Evolutionary conservation across 2,113 vertebrate genomes (phyloP), one percentile per base, ranked within the genome.

Genomic region (Oryzias javanicus): DNA sequence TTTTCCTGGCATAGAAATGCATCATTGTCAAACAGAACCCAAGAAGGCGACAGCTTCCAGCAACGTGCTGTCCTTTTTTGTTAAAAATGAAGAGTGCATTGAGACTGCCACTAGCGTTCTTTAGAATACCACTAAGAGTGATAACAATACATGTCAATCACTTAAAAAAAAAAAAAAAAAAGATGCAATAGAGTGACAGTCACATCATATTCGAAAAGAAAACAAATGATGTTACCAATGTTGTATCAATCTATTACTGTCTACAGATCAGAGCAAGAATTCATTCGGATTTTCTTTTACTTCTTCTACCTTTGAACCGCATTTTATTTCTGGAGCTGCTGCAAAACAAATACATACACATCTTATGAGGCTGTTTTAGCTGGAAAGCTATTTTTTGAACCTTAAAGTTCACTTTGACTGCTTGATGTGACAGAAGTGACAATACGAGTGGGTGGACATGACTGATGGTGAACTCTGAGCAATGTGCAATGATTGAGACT

Each of bases 371-470:
- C 59, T 70, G 52, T 66, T 70, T 83, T 49, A 69, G 61, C 46
- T 42, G 53, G 48, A 60, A 62, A 72, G 71, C 59, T 58, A 77
- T 68, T 55, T 35, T 51, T 72, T 73, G 29, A 73, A 67, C 78
- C 70, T 64, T 58, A 81, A 83, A 86, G 67, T 87, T 76, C 72
- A 86, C 55, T 60, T 61, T 69, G 76, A 88, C 73, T 71, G 76
- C 86, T 89, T 88, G 81, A 88, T 90, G 77, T 89, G 88, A 88
- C 86, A 87, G 80, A 88, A 85, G 77, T 81, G 73, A 78, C 71
- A 88, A 87, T 74, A 45, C 75, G 64, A 87, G 80, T 84, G 79
- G 84, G 80, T 25, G 76, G 86, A 67, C 72, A 67, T 86, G 83
- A 86, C 74, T 83, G 80, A 89, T 86, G 83, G 74, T 76, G 74